Evolutionary conservation across 2,797 vertebrate genomes (phyloP).

Genomic region (Eulemur coronatus): DNA sequence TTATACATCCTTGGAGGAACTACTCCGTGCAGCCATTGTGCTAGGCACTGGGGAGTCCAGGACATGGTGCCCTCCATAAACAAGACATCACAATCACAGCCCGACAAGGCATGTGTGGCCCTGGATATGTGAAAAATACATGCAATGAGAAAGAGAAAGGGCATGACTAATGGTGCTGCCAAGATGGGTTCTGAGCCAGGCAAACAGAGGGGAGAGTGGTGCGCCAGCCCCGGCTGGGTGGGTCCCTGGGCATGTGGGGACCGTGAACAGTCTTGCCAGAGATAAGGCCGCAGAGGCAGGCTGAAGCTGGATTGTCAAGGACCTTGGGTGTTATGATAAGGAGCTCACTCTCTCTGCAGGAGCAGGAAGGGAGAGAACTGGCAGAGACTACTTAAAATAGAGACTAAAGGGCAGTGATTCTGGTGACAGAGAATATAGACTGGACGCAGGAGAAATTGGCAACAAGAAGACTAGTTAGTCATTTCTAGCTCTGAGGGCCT

Average conservation of each 20-base stretch:
- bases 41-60: not conserved
- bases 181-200: not conserved
- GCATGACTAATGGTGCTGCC: not conserved
- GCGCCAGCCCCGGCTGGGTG: not conserved
- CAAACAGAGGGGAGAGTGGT: not conserved
- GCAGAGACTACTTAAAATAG: not conserved
- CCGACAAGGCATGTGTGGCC: not conserved
- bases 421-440: not conserved
- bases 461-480: not conserved
- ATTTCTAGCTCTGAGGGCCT: conserved; percentile 26
- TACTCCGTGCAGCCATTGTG: not conserved
- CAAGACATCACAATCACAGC: not conserved
- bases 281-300: not conserved
- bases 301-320: not conserved
- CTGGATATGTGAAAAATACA: not conserved
- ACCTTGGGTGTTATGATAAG: not conserved
- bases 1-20: not conserved
- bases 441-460: not conserved
- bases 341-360: not conserved
- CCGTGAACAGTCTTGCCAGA: not conserved
- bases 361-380: not conserved
- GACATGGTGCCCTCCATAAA: not conserved
- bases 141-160: not conserved
- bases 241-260: not conserved
- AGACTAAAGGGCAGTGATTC: not conserved